These are phyloP conservation scores for Matsumyia berberina DNA, from an alignment of 2,888 invertebrate species.

Conservation along the genomic window DNA sequence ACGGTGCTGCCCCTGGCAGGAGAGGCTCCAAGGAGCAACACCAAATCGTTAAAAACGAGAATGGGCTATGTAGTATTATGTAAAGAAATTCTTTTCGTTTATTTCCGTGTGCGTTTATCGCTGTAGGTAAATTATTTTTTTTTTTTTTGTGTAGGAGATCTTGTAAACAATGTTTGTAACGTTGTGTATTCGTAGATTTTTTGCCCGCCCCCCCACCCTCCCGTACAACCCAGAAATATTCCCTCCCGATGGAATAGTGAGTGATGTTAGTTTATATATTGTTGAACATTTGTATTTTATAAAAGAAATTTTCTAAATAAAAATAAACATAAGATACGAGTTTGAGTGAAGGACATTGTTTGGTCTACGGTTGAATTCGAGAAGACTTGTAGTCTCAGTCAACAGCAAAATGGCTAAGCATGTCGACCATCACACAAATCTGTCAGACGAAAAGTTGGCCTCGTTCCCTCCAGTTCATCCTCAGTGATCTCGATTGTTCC, in stretches of 20 bases:
- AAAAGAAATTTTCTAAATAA: slow-evolving; percentile 63
- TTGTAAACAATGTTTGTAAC: slow-evolving; percentile 12
- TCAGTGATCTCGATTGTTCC: too few relatives aligned
- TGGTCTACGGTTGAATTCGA: too few relatives aligned
- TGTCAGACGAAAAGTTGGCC: too few relatives aligned
- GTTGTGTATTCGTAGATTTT: slow-evolving; percentile 36
- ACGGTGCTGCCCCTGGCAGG: slow-evolving; percentile 2
- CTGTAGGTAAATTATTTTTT: slow-evolving; percentile 60
- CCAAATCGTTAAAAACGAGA: slow-evolving; percentile 60
- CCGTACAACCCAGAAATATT: slow-evolving; percentile 23
- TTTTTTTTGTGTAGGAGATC: slow-evolving; percentile 36
- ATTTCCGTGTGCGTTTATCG: slow-evolving; percentile 17
- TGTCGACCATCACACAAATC: too few relatives aligned
- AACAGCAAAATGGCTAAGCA: too few relatives aligned
- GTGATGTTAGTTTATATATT: slow-evolving; percentile 74
- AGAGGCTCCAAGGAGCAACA: slow-evolving; percentile 56
- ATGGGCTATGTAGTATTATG: slow-evolving; percentile 68
- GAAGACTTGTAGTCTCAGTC: too few relatives aligned
- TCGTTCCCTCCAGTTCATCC: too few relatives aligned
- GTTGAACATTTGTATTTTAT: slow-evolving; percentile 73
- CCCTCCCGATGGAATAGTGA: slow-evolving; percentile 42
- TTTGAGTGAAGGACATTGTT: slow-evolving; percentile 11
- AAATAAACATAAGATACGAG: slow-evolving; percentile 34
- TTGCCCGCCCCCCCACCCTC: background rate
- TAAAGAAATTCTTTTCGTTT: slow-evolving; percentile 28